These are phyloP conservation scores for Lepisosteus oculatus DNA, from an alignment of 2,113 vertebrate species.

Conservation along the genomic window DNA sequence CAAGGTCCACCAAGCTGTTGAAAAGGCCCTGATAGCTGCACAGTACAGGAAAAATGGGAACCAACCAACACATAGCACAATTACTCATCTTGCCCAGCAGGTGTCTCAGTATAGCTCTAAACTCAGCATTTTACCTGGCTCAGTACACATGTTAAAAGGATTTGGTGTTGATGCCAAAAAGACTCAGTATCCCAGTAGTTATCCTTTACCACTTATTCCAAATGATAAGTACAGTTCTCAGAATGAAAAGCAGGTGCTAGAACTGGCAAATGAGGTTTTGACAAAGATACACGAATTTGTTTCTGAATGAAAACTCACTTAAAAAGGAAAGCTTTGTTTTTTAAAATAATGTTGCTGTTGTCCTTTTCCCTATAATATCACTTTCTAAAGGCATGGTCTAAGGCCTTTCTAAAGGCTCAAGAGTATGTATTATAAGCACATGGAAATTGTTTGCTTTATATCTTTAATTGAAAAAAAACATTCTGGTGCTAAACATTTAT, in stretches of 20 bases:
- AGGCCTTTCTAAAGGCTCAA: no score
- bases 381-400: no score
- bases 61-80: conserved; percentile 30
- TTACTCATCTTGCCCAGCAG: conserved; percentile 41
- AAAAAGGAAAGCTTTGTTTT: no score
- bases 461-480: no score
- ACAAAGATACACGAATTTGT: conserved; percentile 45
- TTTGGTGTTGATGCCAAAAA: conserved; percentile 61
- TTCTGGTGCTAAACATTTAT: no score
- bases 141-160: conserved; percentile 41
- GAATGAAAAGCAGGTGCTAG: conserved; percentile 45
- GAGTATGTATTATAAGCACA: conserved; percentile 52
- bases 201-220: conserved; percentile 60
- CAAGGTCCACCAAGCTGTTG: conserved; percentile 69
- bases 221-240: conserved; percentile 48
- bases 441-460: no score
- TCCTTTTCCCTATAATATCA: no score
- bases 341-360: no score
- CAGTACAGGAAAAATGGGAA: conserved; percentile 49
- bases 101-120: conserved; percentile 39
- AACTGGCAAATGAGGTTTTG: conserved; percentile 50
- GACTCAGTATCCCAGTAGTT: conserved; percentile 69
- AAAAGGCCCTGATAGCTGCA: conserved; percentile 68
- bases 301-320: conserved; percentile 19
- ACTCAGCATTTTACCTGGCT: conserved; percentile 42